Base-by-base conservation (phyloP, 2,113 vertebrate species). In the Pipa parva region DNA sequence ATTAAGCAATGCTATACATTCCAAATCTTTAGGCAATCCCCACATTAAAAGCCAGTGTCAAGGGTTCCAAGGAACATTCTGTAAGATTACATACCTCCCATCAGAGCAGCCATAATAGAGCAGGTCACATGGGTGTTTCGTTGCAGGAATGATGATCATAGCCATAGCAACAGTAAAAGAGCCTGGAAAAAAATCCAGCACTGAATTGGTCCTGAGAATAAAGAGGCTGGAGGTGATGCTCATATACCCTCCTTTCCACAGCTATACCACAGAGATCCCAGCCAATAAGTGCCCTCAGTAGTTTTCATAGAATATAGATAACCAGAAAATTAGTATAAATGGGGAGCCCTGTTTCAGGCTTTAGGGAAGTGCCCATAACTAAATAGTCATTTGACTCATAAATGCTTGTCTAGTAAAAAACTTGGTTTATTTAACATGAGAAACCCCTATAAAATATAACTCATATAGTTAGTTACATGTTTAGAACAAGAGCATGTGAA, bases 61-160 rank as follows among this genome's bases (percentile, higher is more conserved):
- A 37, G 49, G 13, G 31, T 27, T n/a, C 17, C 26, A 26, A 15
- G 17, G n/a, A 27, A 28, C 37, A 33, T 46, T 46, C 31, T 39
- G 57, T 39, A 26, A 49, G 64, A 37, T 39, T 42, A 69, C 65
- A 69, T 69, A 69, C 65, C 65, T 69, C 48, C 65, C 65, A 42
- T 52, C 65, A 51, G 57, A 69, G 65, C 65, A 52, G 65, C 65
- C 65, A 69, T 69, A 50, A 45, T 54, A 52, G 29, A 69, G 56
- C 56, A 52, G 65, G 65, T 69, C 65, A 69, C 65, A 60, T 69
- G 65, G 65, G 57, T 60, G 65, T 69, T 69, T 59, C 81, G 78
- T 83, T 83, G 81, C 83, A 77, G 80, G 79, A 73, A 81, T 77
- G 79, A 74, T 76, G 82, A 80, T 75, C 79, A 75, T 76, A 76